Evolutionary conservation across 2,797 vertebrate genomes (phyloP).

Genomic region (Steatocranus sp.): DNA sequence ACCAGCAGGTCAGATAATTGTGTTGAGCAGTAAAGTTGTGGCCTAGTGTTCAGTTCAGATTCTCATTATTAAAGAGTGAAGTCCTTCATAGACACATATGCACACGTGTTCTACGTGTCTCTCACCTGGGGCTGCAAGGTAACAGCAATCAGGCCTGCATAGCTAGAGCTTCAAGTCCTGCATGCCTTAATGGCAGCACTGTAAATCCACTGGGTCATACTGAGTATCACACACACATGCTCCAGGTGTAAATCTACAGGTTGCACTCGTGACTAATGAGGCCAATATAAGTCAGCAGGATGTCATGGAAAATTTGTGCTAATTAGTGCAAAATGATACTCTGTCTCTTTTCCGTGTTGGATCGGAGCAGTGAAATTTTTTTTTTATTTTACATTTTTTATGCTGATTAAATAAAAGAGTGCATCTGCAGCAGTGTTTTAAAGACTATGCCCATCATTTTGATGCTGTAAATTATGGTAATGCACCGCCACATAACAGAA

Average conservation of each 20-base stretch:
- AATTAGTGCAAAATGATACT: background rate
- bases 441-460: background rate
- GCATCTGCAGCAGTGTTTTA: background rate
- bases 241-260: constrained; percentile 13
- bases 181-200: constrained; percentile 33
- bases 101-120: background rate
- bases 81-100: background rate
- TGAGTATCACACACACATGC: constrained; percentile 4
- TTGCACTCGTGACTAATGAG: background rate
- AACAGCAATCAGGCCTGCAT: background rate
- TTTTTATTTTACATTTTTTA: background rate
- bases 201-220: constrained; percentile 43
- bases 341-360: background rate
- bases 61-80: background rate
- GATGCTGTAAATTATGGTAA: background rate
- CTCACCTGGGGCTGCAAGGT: constrained; percentile 4
- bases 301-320: background rate
- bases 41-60: background rate
- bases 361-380: background rate
- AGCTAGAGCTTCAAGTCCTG: background rate
- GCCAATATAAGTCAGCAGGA: background rate
- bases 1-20: background rate
- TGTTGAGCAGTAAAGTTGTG: background rate
- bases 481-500: background rate
- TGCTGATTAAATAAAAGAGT: background rate